Conservation (phyloP, 2,888 invertebrate genomes). For the Halictus quadricinctus region DNA sequence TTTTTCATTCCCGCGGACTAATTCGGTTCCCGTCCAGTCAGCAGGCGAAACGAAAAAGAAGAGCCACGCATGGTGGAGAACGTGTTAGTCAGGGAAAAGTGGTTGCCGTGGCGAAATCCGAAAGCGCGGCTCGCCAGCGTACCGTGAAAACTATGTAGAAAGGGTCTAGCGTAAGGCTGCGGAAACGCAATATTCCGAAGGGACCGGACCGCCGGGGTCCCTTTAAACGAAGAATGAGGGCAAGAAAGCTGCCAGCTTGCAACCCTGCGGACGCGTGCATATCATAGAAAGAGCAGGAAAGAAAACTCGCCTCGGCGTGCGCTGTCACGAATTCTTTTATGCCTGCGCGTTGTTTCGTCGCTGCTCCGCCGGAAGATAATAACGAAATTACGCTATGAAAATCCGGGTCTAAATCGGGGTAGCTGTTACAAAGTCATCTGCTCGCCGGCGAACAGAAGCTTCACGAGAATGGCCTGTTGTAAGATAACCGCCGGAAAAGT, state of each 20-base stretch:
- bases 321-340: constrained; percentile 33
- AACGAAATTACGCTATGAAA: constrained; percentile 43
- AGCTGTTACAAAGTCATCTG: constrained; percentile 1
- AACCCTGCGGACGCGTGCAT: constrained; percentile 34
- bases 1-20: neutral
- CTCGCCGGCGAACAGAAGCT: neutral
- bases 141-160: constrained; percentile 14
- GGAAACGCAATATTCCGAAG: constrained; percentile 46
- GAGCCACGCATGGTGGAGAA: neutral
- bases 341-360: neutral
- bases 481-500: neutral
- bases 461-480: neutral
- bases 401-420: constrained; percentile 19
- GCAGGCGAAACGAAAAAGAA: constrained; percentile 23
- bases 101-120: neutral
- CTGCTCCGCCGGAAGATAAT: constrained; percentile 21
- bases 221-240: constrained; percentile 30
- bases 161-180: constrained; percentile 18
- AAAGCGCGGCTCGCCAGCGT: constrained; percentile 7
- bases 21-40: constrained; percentile 3
- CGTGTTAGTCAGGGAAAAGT: constrained; percentile 11
- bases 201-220: neutral
- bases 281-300: constrained; percentile 32
- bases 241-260: constrained; percentile 12
- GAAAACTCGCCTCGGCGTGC: constrained; percentile 25